Evolutionary conservation across 2,113 vertebrate species (phyloP).

Genomic region (Probosciger aterrimus): DNA sequence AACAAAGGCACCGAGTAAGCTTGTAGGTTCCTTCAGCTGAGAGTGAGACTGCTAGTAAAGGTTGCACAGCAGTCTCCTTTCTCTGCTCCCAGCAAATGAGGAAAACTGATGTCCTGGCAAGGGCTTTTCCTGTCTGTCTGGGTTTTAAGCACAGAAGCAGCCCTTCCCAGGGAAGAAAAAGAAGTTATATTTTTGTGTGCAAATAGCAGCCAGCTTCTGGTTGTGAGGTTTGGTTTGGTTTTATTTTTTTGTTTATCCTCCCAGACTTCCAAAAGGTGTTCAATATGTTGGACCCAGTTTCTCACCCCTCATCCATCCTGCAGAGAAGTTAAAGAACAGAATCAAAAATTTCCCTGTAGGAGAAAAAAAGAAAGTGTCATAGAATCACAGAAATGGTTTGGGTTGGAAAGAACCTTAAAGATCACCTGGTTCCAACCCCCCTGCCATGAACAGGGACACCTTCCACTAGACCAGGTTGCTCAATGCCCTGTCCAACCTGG

Average conservation of each 20-base stretch:
- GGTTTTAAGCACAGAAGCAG: constrained; percentile 47
- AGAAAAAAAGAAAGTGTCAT: background rate
- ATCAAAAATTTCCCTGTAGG: background rate
- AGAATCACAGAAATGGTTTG: background rate
- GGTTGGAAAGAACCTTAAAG: background rate
- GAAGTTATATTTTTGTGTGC: background rate
- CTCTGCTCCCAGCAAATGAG: constrained; percentile 49
- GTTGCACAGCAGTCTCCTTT: constrained; percentile 8
- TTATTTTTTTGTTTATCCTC: background rate
- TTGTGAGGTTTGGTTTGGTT: background rate
- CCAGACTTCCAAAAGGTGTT: background rate
- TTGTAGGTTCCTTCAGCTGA: background rate
- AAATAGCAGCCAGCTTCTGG: background rate
- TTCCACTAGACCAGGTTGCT: background rate
- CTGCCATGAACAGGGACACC: background rate
- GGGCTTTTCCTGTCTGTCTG: constrained; percentile 58
- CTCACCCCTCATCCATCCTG: background rate
- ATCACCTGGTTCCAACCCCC: background rate
- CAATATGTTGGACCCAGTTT: background rate
- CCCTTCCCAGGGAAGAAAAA: constrained; percentile 30
- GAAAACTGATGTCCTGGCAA: constrained; percentile 64
- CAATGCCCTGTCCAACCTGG: background rate
- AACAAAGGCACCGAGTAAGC: background rate
- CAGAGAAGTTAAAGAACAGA: background rate
- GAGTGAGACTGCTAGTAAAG: background rate